Conservation (phyloP, 2,797 vertebrate species). For the Danio choprae region DNA sequence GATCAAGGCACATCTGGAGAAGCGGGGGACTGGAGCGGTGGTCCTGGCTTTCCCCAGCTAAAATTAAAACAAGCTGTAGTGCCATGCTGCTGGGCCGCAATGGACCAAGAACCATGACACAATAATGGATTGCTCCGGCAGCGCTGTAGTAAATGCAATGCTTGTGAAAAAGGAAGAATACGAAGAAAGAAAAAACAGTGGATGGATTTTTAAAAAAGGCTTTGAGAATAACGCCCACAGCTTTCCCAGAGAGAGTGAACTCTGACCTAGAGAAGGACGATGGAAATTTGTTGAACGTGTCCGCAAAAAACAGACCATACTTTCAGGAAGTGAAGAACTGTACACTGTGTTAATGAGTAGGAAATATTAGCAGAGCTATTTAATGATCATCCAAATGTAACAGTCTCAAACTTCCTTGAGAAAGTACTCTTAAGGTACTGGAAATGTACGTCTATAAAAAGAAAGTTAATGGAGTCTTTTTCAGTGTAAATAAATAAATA, state of each 20-base stretch:
- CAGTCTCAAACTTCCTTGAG: neutral
- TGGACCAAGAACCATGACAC: conserved; percentile 80
- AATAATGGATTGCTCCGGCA: conserved; percentile 78
- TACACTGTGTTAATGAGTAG: neutral
- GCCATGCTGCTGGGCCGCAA: conserved; percentile 73
- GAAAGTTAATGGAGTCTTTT: neutral
- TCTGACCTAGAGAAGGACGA: conserved; percentile 72
- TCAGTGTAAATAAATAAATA: neutral
- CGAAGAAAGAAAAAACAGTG: conserved; percentile 51
- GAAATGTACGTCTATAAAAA: neutral
- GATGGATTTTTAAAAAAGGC: conserved; percentile 76
- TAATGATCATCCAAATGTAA: neutral
- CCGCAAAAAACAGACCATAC: conserved; percentile 15
- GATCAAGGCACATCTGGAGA: conserved; percentile 78
- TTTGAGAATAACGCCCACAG: conserved; percentile 79
- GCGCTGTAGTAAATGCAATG: conserved; percentile 71
- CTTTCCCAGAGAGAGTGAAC: conserved; percentile 82
- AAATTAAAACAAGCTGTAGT: conserved; percentile 85
- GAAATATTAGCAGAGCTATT: neutral
- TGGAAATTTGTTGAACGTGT: conserved; percentile 65
- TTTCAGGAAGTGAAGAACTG: conserved; percentile 19
- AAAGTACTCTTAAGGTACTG: neutral
- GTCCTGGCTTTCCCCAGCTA: conserved; percentile 74
- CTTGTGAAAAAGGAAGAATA: conserved; percentile 68
- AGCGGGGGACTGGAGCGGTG: conserved; percentile 71